Percentiles rank a stretch among this genome's conserved stretches.
These are phyloP conservation scores for Tretioscincus oriximinensis DNA, from an alignment of 2,113 vertebrate genomes.

Conservation along the genomic window DNA sequence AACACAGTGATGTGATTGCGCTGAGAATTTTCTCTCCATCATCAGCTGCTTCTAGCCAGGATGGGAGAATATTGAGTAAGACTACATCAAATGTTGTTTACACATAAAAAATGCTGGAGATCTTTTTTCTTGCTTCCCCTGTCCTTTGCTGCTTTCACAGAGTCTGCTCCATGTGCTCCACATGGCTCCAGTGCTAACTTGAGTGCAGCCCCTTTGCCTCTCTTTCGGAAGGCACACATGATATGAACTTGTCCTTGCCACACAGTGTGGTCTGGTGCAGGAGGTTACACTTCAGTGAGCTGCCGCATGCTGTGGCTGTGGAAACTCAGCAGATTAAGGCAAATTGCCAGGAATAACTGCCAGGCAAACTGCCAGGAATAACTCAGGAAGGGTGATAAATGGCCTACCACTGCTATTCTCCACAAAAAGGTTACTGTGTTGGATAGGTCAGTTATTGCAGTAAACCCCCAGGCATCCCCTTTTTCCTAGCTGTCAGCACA, in stretches of 20 bases:
- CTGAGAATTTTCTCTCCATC: background rate
- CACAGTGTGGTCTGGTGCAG: background rate
- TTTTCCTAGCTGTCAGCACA: background rate
- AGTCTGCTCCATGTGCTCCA: background rate
- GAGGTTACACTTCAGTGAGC: background rate
- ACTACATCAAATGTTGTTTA: background rate
- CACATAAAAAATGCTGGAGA: background rate
- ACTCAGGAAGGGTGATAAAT: background rate
- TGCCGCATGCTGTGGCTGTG: background rate
- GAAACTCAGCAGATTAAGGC: conserved; percentile 18
- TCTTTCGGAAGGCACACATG: background rate
- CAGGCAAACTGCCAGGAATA: conserved; percentile 10
- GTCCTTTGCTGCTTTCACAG: background rate
- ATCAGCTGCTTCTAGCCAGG: background rate
- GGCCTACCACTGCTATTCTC: conserved; percentile 30
- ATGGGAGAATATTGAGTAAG: background rate
- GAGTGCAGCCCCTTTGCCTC: background rate
- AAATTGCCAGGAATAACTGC: background rate
- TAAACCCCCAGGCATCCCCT: conserved; percentile 36
- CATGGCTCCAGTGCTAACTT: no score
- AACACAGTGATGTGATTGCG: no score
- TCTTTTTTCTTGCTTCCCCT: background rate
- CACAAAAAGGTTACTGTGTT: conserved; percentile 30
- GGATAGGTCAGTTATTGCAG: conserved; percentile 32
- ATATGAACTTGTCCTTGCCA: background rate